phyloP scores from a whole-genome alignment of 2,888 invertebrate genomes.

The Meliscaeva auricollis region DNA sequence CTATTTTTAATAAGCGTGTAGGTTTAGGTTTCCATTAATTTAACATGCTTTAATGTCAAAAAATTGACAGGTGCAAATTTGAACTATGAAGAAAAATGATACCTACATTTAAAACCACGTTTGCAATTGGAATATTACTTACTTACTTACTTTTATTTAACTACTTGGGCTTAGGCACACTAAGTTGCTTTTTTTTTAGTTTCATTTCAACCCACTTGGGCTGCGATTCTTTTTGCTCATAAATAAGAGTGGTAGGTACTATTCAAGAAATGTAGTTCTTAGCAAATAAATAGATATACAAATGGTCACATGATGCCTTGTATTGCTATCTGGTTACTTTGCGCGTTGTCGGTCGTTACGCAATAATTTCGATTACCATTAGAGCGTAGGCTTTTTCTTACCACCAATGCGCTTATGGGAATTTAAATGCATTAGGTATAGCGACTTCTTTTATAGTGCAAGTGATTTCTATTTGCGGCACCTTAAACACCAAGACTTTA shows the following conservation, averaged over 20 bases:
- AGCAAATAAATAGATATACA: neutral
- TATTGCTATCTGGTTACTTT: conserved; percentile 7
- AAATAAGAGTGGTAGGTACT: neutral
- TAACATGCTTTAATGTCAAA: too few relatives aligned
- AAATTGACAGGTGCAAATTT: too few relatives aligned
- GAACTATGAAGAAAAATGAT: too few relatives aligned
- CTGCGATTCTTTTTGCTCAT: too few relatives aligned
- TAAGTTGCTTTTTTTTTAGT: too few relatives aligned
- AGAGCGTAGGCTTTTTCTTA: conserved; percentile 33
- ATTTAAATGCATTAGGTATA: conserved; percentile 33
- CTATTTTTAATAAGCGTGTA: too few relatives aligned
- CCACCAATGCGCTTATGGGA: conserved; percentile 28
- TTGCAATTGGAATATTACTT: too few relatives aligned
- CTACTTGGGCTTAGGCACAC: too few relatives aligned
- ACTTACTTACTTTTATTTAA: too few relatives aligned
- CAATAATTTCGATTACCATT: conserved; percentile 35
- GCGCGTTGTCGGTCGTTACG: neutral
- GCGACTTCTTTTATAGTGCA: neutral
- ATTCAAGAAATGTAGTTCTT: conserved; percentile 21
- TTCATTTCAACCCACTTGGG: too few relatives aligned
- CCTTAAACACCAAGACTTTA: conserved; percentile 29
- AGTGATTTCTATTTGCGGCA: conserved; percentile 36
- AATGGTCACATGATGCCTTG: conserved; percentile 15
- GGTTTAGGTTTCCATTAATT: too few relatives aligned
- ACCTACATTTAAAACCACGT: too few relatives aligned